Evolutionary conservation across 2,888 invertebrate species (phyloP).

Genomic region (Plagodis dolabraria): DNA sequence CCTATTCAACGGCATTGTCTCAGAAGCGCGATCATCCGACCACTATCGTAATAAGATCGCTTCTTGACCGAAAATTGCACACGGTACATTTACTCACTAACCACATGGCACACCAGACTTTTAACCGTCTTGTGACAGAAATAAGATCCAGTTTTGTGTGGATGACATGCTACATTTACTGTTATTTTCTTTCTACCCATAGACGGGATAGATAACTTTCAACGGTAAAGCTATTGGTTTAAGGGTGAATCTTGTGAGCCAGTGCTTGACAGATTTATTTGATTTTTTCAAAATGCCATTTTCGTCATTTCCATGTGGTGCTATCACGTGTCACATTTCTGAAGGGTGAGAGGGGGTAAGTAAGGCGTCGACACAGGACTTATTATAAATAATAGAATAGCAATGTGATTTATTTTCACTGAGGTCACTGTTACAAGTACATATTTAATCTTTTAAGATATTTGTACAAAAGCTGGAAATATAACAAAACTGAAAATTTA

Average conservation of each 20-base stretch:
- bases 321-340: conserved; percentile 37
- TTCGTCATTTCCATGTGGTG: conserved; percentile 39
- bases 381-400: too few relatives aligned
- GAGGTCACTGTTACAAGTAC: too few relatives aligned
- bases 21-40: conserved; percentile 15
- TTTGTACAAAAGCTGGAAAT: too few relatives aligned
- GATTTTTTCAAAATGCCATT: conserved; percentile 35
- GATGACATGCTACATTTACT: conserved; percentile 36
- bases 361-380: conserved; percentile 1
- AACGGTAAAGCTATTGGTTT: background rate
- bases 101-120: conserved; percentile 1
- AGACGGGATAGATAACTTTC: background rate
- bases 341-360: conserved; percentile 11
- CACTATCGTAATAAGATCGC: conserved; percentile 42
- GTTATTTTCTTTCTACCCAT: conserved; percentile 2
- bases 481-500: too few relatives aligned
- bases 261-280: conserved; percentile 1
- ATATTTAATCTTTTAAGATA: too few relatives aligned
- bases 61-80: conserved; percentile 39
- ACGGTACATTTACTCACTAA: conserved; percentile 36
- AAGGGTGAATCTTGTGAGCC: background rate
- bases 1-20: conserved; percentile 19
- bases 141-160: background rate
- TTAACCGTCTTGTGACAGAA: background rate
- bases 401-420: too few relatives aligned